phyloP scores from a whole-genome alignment of 1,140 invertebrate genomes.

The Drosophila carrolli region DNA sequence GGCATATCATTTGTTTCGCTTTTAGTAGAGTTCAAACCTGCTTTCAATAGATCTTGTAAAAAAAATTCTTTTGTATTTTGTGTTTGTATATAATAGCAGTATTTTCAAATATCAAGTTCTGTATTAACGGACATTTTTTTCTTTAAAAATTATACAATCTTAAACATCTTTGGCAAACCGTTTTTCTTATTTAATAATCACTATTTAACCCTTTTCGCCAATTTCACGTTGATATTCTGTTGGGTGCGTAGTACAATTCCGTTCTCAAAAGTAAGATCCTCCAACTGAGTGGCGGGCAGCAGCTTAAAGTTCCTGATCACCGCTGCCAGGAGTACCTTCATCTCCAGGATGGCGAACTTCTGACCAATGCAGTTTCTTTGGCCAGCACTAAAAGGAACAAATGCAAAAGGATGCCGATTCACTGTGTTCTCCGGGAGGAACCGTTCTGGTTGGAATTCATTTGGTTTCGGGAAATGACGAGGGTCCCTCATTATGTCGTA shows the following conservation, averaged over 20 bases:
- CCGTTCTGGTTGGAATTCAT: constrained; percentile 91
- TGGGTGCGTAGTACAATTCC: constrained; percentile 67
- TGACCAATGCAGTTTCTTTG: constrained; percentile 80
- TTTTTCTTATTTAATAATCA: not conserved
- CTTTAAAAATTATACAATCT: not conserved
- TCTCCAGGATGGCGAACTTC: constrained; percentile 85
- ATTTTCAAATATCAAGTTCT: no score
- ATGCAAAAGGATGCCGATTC: constrained; percentile 85
- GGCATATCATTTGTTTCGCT: no score
- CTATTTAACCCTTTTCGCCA: constrained; percentile 17
- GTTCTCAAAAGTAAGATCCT: constrained; percentile 68
- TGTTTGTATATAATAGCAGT: no score
- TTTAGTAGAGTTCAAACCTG: no score
- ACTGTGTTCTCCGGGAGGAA: constrained; percentile 88
- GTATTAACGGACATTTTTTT: no score
- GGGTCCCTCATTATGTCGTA: constrained; percentile 87
- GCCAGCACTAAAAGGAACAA: constrained; percentile 87
- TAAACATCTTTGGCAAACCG: constrained; percentile 12
- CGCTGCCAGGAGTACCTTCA: constrained; percentile 84
- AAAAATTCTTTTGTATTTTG: no score
- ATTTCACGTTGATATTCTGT: constrained; percentile 42
- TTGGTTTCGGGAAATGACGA: constrained; percentile 89
- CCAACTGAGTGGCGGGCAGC: constrained; percentile 54
- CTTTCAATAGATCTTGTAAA: no score
- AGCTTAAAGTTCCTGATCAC: constrained; percentile 77